Conservation (phyloP, 2,888 invertebrate species). For the Diadegma fenestrale region DNA sequence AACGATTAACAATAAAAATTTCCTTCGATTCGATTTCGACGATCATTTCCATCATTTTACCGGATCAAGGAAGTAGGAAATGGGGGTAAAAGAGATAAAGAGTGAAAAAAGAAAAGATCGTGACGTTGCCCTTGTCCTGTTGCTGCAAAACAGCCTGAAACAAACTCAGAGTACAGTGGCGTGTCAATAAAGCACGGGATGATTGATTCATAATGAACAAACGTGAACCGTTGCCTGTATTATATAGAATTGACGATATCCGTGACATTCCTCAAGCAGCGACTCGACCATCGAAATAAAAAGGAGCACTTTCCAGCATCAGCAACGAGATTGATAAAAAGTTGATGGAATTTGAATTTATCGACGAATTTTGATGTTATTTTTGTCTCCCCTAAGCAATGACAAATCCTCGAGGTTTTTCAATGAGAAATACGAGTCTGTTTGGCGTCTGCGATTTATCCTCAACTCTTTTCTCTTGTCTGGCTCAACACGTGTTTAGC, state of each 20-base stretch:
- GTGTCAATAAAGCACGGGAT: background rate
- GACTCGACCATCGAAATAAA: background rate
- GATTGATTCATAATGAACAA: background rate
- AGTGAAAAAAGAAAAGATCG: background rate
- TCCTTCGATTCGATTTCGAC: background rate
- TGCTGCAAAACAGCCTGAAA: background rate
- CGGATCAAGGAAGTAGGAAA: background rate
- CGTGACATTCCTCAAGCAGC: background rate
- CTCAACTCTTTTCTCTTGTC: slow-evolving; percentile 22
- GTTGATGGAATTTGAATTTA: background rate
- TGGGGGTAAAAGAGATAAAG: background rate
- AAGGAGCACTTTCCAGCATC: background rate
- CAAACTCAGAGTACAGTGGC: background rate
- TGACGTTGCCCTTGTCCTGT: background rate
- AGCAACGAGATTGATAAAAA: background rate
- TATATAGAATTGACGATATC: background rate
- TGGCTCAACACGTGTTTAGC: slow-evolving; percentile 15
- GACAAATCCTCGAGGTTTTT: background rate
- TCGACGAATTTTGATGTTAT: background rate
- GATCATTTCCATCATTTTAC: background rate
- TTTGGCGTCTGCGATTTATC: background rate
- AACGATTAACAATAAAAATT: too few relatives aligned
- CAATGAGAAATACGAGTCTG: background rate
- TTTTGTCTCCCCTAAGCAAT: background rate
- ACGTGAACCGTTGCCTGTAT: background rate